These are phyloP conservation scores for Eudemis profundana DNA, from an alignment of 2,888 invertebrate species.

Conservation along the genomic window DNA sequence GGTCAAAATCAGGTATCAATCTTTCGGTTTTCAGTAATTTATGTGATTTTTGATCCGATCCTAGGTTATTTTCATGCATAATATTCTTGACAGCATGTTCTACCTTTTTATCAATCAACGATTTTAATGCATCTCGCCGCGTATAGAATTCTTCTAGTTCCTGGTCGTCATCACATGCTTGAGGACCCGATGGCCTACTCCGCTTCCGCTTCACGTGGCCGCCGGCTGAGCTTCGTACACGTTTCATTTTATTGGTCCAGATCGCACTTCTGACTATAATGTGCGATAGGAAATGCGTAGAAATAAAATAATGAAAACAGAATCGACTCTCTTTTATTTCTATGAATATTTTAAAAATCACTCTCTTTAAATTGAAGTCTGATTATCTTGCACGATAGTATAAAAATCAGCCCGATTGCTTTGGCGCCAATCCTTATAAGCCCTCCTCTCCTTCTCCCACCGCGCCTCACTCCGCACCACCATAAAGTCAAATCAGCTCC, in stretches of 20 bases:
- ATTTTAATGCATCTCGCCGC: neutral
- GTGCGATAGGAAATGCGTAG: no score
- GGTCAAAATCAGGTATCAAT: constrained; percentile 8
- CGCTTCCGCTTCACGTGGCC: neutral
- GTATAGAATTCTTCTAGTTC: neutral
- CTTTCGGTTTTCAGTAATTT: constrained; percentile 1
- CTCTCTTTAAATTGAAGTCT: no score
- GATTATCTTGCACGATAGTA: no score
- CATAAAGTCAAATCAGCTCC: no score
- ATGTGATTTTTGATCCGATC: neutral
- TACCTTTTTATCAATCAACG: neutral
- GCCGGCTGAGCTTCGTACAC: neutral
- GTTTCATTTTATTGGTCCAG: constrained; percentile 1
- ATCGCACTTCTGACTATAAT: constrained; percentile 3
- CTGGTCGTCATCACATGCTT: constrained; percentile 2
- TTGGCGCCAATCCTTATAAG: no score
- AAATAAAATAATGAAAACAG: no score
- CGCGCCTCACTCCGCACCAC: no score
- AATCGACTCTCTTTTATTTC: no score
- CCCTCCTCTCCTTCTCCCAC: no score
- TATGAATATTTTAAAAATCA: no score
- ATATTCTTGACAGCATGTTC: neutral
- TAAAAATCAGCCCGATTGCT: no score
- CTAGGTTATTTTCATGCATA: neutral
- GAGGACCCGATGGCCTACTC: neutral